Percentiles rank a stretch among this genome's conserved stretches.
Evolutionary conservation across 2,113 vertebrate genomes (phyloP).

Genomic region (Euleptes europaea): DNA sequence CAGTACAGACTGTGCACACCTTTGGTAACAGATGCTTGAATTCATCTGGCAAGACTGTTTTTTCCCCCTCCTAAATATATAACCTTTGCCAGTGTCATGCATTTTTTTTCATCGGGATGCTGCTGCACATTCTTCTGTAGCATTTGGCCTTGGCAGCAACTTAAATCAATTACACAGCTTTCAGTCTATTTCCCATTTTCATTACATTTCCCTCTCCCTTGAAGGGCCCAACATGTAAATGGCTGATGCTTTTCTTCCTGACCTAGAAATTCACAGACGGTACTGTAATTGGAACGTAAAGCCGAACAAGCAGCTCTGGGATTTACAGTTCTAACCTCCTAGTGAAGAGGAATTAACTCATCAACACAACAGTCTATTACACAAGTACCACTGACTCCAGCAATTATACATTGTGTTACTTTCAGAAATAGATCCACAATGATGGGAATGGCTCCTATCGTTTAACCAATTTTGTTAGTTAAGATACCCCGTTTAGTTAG

Average conservation of each 20-base stretch:
- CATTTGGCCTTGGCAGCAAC: background rate
- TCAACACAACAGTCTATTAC: slow-evolving; percentile 54
- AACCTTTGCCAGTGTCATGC: background rate
- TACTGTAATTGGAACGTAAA: slow-evolving; percentile 49
- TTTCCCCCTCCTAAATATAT: background rate
- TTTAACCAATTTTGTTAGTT: slow-evolving; percentile 39
- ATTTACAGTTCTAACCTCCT: slow-evolving; percentile 56
- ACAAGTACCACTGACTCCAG: slow-evolving; percentile 16
- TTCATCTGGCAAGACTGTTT: background rate
- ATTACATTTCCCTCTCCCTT: slow-evolving; percentile 43
- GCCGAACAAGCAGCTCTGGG: slow-evolving; percentile 49
- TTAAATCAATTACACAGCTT: slow-evolving; percentile 32
- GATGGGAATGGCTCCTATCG: slow-evolving; percentile 15
- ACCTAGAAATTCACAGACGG: slow-evolving; percentile 58
- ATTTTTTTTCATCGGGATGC: background rate
- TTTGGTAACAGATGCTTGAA: slow-evolving; percentile 1
- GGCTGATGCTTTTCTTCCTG: slow-evolving; percentile 32
- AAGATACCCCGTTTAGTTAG: background rate
- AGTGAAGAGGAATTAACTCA: slow-evolving; percentile 61
- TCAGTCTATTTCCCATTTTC: slow-evolving; percentile 40
- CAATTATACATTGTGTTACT: slow-evolving; percentile 41
- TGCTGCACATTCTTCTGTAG: background rate
- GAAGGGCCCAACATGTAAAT: slow-evolving; percentile 47
- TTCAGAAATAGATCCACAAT: slow-evolving; percentile 38
- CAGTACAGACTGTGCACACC: background rate